Evolutionary conservation across 2,113 vertebrate genomes (phyloP).

Genomic region (Labeo rohita): DNA sequence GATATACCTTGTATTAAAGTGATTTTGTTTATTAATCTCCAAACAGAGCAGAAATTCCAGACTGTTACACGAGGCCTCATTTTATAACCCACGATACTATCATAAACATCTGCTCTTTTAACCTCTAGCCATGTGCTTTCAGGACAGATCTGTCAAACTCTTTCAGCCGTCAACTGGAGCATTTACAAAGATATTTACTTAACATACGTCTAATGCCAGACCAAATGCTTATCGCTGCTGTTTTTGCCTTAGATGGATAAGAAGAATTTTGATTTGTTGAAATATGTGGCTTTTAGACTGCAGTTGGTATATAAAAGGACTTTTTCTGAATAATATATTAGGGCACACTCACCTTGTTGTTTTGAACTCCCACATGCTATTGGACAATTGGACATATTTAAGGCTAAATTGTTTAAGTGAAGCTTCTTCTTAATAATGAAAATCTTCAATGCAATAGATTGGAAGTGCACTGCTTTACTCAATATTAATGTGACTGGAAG

Average conservation of each 20-base stretch:
- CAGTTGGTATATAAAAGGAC: neutral
- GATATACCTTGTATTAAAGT: conserved; percentile 13
- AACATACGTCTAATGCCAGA: neutral
- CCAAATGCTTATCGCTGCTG: conserved; percentile 30
- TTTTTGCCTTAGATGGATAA: conserved; percentile 8
- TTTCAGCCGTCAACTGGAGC: conserved; percentile 24
- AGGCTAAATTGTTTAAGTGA: conserved; percentile 7
- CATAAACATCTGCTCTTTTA: conserved; percentile 21
- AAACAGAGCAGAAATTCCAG: conserved; percentile 30
- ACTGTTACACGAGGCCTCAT: conserved; percentile 32
- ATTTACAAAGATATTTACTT: conserved; percentile 23
- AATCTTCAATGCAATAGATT: conserved; percentile 10
- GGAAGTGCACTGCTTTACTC: conserved; percentile 16
- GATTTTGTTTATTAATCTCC: conserved; percentile 17
- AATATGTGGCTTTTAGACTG: conserved; percentile 13
- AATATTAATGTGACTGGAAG: conserved; percentile 23
- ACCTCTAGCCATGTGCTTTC: conserved; percentile 24
- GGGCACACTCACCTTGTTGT: neutral
- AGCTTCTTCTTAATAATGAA: conserved; percentile 1
- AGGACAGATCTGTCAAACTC: conserved; percentile 32
- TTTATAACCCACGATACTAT: conserved; percentile 27
- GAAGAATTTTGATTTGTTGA: conserved; percentile 4
- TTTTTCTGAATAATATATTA: neutral
- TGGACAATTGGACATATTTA: neutral
- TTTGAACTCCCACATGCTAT: conserved; percentile 1